A percentile compares a stretch with the other conserved stretches of the same genome.
Conservation (phyloP, 2,113 vertebrate genomes). For the Myocastor coypus region DNA sequence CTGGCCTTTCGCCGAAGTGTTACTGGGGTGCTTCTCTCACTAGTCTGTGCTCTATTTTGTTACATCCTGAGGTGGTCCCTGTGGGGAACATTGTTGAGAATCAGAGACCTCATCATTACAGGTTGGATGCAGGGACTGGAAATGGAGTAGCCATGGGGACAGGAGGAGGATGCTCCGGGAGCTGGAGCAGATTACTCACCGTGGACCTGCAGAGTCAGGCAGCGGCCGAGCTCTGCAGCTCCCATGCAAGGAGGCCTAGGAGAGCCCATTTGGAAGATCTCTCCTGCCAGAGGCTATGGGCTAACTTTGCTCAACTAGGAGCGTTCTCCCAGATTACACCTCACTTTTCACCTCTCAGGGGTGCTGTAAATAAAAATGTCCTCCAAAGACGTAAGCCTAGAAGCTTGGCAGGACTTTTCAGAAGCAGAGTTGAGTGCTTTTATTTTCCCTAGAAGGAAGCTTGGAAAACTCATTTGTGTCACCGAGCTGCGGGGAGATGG, state of each 20-base stretch:
- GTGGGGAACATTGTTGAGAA: not conserved
- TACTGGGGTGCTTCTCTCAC: accelerated
- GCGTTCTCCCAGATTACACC: constrained; percentile 10
- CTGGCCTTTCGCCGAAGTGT: not conserved
- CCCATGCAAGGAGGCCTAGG: not conserved
- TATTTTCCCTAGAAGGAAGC: constrained; percentile 69
- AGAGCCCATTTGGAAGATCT: not conserved
- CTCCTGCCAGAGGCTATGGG: not conserved
- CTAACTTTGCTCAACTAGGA: constrained; percentile 6
- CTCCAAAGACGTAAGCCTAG: constrained; percentile 64
- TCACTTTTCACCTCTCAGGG: constrained; percentile 53
- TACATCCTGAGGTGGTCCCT: not conserved
- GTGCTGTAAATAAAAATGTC: constrained; percentile 69
- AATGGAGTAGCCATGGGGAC: not conserved
- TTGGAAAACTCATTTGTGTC: constrained; percentile 69
- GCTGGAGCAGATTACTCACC: not conserved
- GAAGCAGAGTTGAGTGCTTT: constrained; percentile 66
- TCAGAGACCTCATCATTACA: not conserved
- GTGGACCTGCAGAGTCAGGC: not conserved
- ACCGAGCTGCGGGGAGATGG: constrained; percentile 27
- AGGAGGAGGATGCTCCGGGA: not conserved
- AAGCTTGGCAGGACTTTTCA: constrained; percentile 64
- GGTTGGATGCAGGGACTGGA: not conserved
- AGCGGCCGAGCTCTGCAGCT: not conserved
- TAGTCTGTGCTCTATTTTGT: not conserved